Evolutionary conservation across 2,888 invertebrate species (phyloP).

Genomic region (Euspilapteryx auroguttella): DNA sequence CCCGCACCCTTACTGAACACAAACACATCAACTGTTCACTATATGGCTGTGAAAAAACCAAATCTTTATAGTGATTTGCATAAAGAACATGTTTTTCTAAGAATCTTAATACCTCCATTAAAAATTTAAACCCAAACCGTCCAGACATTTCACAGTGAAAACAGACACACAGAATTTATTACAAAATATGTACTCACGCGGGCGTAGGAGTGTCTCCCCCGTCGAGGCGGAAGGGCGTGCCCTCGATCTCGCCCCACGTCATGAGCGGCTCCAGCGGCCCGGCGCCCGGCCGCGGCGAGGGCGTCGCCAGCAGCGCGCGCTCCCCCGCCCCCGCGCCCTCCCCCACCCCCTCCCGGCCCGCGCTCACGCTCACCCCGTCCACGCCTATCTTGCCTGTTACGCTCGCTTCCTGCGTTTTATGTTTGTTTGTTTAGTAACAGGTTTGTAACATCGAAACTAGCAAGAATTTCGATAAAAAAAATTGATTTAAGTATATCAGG

Average conservation of each 20-base stretch:
- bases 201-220: slow-evolving; percentile 86
- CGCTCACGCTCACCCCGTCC: slow-evolving; percentile 78
- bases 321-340: slow-evolving; percentile 39
- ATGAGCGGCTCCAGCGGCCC: slow-evolving; percentile 83
- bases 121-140: no score
- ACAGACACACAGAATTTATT: no score
- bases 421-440: no score
- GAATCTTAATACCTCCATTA: no score
- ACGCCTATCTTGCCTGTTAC: slow-evolving; percentile 87
- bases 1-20: slow-evolving; percentile 72
- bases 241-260: slow-evolving; percentile 99
- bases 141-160: no score
- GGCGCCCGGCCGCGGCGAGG: slow-evolving; percentile 88
- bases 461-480: no score
- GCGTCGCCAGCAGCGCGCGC: slow-evolving; percentile 76
- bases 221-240: slow-evolving; percentile 93
- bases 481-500: no score
- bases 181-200: slow-evolving; percentile 50
- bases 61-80: no score
- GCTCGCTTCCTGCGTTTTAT: slow-evolving; percentile 40
- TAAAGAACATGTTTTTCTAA: no score
- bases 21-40: no score
- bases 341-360: slow-evolving; percentile 70
- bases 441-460: no score
- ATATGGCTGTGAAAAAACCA: no score